Evolutionary conservation across 2,113 vertebrate species (phyloP), one percentile per base, ranked within the genome.

Genomic region (Polypterus senegalus): DNA sequence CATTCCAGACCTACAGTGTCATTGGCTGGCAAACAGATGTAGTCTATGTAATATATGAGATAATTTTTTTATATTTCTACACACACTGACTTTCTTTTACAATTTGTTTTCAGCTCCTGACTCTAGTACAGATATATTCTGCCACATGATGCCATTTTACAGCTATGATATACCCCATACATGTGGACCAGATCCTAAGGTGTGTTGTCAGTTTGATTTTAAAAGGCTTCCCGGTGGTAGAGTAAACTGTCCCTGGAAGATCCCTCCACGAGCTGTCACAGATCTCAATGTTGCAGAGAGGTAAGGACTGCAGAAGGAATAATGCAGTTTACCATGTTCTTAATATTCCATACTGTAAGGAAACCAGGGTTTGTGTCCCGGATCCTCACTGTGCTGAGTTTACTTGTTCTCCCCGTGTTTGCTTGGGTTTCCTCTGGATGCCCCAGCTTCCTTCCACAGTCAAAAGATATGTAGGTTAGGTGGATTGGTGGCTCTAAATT

Each of bases 81-180:
- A 27, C 27, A 27, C 27, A 27, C 27, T 27, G 27, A 27, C 27
- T 27, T 27, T 27, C 2, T 27, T 27, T 27, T 27, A 27, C 27
- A 27, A 27, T 27, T 27, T 53, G 11, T 63, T 54, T 70, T 1
- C 77, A 99, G 96, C 93, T 68, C 59, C 76, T 0, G 88, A 89
- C 0, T 71, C 83, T 8, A 82, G 81, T 77, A 95, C 96, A 0
- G 94, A 99, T 66, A 92, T 99, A 63, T 91, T 99, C 73, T 99
- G 94, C 85, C 96, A 98, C 85, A 96, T 99, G 93, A 99, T 99
- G 96, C 96, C 94, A 5, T 99, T 99, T 86, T 99, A 99, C 76
- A 99, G 96, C 81, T 99, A 99, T 0, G 94, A 99, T 0, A 76
- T 99, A 48, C 96, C 96, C 46, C 96, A 99, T 55, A 98, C 94